These are phyloP conservation scores for Sclerodermus sp. DNA, from an alignment of 2,888 invertebrate species.

Conservation along the genomic window DNA sequence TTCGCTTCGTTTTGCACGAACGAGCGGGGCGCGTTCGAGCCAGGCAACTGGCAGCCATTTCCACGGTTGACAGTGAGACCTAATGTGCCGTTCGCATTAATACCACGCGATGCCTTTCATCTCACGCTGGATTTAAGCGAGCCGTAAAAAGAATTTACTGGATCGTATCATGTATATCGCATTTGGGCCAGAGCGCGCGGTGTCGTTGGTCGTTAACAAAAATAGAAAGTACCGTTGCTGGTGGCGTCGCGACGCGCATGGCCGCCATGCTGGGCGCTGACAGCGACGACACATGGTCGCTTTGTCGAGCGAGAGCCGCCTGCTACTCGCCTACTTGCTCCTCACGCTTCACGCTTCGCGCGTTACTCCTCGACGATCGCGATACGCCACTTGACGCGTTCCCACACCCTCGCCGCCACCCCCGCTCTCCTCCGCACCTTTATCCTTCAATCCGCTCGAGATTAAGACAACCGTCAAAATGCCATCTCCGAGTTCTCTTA, in stretches of 20 bases:
- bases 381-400: background rate
- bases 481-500: too few relatives aligned
- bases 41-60: too few relatives aligned
- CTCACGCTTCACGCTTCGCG: background rate
- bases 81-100: slow-evolving; percentile 37
- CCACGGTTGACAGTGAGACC: slow-evolving; percentile 1
- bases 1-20: too few relatives aligned
- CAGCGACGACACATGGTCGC: slow-evolving; percentile 23
- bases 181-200: too few relatives aligned
- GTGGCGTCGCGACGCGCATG: background rate
- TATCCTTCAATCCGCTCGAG: too few relatives aligned
- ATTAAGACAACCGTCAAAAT: too few relatives aligned
- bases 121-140: slow-evolving; percentile 46
- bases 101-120: slow-evolving; percentile 41
- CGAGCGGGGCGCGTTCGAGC: too few relatives aligned
- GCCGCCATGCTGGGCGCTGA: background rate
- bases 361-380: too few relatives aligned
- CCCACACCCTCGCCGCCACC: too few relatives aligned
- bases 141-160: slow-evolving; percentile 48
- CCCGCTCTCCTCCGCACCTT: too few relatives aligned
- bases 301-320: slow-evolving; percentile 29
- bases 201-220: too few relatives aligned
- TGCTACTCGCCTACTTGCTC: slow-evolving; percentile 18
- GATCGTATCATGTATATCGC: slow-evolving; percentile 35
- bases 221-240: slow-evolving; percentile 29